Base-by-base conservation (phyloP, 2,888 invertebrate species). In the Lithophane semibrunnea region DNA sequence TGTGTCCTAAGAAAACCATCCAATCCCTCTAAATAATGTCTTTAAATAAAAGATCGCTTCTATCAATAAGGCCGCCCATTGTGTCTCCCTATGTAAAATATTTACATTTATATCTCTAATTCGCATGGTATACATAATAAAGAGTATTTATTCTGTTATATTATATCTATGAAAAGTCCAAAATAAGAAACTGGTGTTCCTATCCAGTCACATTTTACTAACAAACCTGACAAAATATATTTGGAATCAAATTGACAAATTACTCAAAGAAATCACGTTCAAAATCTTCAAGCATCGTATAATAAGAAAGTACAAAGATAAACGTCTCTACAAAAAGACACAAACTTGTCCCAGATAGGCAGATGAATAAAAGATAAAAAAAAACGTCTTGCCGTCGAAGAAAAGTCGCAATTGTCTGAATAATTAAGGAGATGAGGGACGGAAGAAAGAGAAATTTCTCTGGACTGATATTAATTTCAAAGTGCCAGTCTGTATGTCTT, bases 331-430 rank as follows among this genome's bases (percentile, higher is more conserved):
- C n/a, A 69, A 81, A 79, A 73, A 81, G 66, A 78, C n/a, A 67
- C 54, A 69, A 81, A 80, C 65, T 79, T 69, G 76, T 86, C 79
- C 77, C 56, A 74, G 54, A 71, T 73, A 73, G 75, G 65, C 65
- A 44, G 67, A 85, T 88, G 88, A 86, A 87, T 87, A 88, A 88
- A 88, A 87, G 64, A 88, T 88, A 49, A 58, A 87, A 85, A 29
- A 83, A 67, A 77, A 42, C 61, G 44, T 37, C 66, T 24, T 29
- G n/a, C 68, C 63, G 10, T 60, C 72, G 73, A 70, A 79, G 73
- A 77, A 77, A 82, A 80, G 76, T 54, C 76, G 74, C 80, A 81
- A 83, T 82, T 78, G 66, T 60, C 67, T 88, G 83, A 88, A 88
- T 88, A 86, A 83, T 88, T 86, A 82, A 88, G 7, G 61, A 49